phyloP scores from a whole-genome alignment of 1,140 invertebrate genomes.

The Rhagoletis zephyria region DNA sequence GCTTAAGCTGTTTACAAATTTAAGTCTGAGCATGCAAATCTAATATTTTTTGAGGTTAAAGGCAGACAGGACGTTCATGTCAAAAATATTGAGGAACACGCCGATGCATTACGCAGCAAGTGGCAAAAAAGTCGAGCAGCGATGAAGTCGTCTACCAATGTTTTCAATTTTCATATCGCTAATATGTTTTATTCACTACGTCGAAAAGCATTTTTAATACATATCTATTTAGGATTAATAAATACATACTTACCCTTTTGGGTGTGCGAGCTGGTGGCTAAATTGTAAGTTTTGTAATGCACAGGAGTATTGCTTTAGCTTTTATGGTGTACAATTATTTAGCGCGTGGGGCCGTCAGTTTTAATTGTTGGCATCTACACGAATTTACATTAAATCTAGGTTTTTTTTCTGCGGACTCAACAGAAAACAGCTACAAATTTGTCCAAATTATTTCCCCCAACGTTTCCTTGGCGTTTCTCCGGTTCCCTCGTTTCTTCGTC shows the following conservation, averaged over 20 bases:
- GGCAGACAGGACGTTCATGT: neutral
- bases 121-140: neutral
- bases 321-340: slow-evolving; percentile 1
- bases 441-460: slow-evolving; percentile 48
- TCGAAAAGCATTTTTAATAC: no score
- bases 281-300: slow-evolving; percentile 38
- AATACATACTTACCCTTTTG: slow-evolving; percentile 27
- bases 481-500: slow-evolving; percentile 52
- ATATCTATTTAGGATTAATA: neutral
- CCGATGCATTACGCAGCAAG: neutral
- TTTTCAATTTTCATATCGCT: no score
- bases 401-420: slow-evolving; percentile 4
- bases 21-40: no score
- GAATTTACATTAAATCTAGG: slow-evolving; percentile 13
- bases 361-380: neutral
- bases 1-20: no score
- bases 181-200: no score
- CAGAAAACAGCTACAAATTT: neutral
- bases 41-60: neutral
- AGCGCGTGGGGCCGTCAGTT: neutral
- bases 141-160: neutral
- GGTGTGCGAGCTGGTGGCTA: neutral
- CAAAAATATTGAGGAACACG: neutral
- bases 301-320: slow-evolving; percentile 34
- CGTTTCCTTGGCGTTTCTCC: slow-evolving; percentile 59